Percentiles rank a stretch among this genome's conserved stretches.
phyloP scores from a whole-genome alignment of 92 coral and sea anemone genomes.

The Virgularia gustaviana region DNA sequence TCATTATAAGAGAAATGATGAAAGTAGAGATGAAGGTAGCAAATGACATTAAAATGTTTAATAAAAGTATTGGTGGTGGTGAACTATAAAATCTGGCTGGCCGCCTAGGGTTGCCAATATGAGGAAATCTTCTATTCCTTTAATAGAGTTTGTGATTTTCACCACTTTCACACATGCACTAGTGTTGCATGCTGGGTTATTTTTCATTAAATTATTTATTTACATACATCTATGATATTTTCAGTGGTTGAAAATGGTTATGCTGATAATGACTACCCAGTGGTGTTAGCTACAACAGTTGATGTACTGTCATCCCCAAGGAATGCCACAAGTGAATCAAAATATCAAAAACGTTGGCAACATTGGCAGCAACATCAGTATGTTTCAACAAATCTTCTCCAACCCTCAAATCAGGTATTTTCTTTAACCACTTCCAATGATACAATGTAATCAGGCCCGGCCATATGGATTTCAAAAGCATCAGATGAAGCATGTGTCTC shows the following conservation, averaged over 20 bases:
- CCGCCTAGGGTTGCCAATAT: too few species aligned
- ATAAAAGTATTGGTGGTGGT: too few species aligned
- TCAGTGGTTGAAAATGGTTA: conserved; percentile 23
- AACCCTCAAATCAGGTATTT: conserved; percentile 39
- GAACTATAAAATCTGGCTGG: too few species aligned
- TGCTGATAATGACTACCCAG: conserved; percentile 3
- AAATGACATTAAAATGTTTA: neutral
- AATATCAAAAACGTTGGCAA: conserved; percentile 94
- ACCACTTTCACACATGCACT: too few species aligned
- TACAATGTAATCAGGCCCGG: neutral
- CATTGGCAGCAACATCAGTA: conserved; percentile 95
- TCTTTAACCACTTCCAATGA: too few species aligned
- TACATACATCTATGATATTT: too few species aligned
- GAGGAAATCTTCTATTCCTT: too few species aligned
- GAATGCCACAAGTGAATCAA: conserved; percentile 75
- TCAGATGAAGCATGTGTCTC: too few species aligned
- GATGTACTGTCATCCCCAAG: conserved; percentile 33
- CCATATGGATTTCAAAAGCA: neutral
- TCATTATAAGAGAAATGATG: conserved; percentile 55
- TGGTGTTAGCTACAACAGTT: conserved; percentile 6
- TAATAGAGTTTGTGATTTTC: too few species aligned
- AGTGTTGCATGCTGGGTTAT: too few species aligned
- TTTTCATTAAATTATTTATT: too few species aligned
- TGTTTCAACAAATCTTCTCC: conserved; percentile 49
- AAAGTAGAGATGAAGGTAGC: conserved; percentile 35